Base-by-base conservation (phyloP, 1,140 invertebrate genomes). In the Hylaeus volcanicus region DNA sequence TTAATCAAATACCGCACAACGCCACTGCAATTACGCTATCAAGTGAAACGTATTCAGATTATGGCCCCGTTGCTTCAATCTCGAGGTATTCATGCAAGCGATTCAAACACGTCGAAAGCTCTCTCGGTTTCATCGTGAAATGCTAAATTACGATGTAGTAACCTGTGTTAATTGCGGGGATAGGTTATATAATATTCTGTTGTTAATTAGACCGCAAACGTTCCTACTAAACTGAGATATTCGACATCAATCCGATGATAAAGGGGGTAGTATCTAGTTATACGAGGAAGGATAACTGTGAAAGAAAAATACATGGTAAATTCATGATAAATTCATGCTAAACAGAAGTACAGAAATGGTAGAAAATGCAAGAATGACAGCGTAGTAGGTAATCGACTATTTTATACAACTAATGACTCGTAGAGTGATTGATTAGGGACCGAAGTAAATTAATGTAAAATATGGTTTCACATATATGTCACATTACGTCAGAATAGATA, bases 201-300 rank as follows among this genome's bases (percentile, higher is more conserved):
- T 68, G 48, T 81, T 84, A 81, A 86, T 86, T 84, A 81, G 63
- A 68, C 53, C 61, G 72, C 56, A 64, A 81, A 61, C 73, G 61
- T 8, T 4, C 43, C 26, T 61, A 75, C 75, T 75, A 81, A 56
- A 61, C 5, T 48, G 15, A 11, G 79, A 14, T 60, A 73, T 51
- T 5, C 39, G 11, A 26, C 53, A 43, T 4, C n/a, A 45, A 48
- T 75, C 43, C 6, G 37, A 0, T 41, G 39, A 79, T 74, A 66
- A 66, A 12, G n/a, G 41, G 41, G 45, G 12, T 5, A 63, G 61
- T 26, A 14, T 72, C 39, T 15, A 15, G 45, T 71, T 64, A 63
- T 72, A 26, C 26, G 26, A 26, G 26, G 26, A 26, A 26, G 26
- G 26, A 26, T 26, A 26, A 26, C 26, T 26, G 26, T 26, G 26